Conservation (phyloP, 2,113 vertebrate genomes). For the Macrotus californicus region DNA sequence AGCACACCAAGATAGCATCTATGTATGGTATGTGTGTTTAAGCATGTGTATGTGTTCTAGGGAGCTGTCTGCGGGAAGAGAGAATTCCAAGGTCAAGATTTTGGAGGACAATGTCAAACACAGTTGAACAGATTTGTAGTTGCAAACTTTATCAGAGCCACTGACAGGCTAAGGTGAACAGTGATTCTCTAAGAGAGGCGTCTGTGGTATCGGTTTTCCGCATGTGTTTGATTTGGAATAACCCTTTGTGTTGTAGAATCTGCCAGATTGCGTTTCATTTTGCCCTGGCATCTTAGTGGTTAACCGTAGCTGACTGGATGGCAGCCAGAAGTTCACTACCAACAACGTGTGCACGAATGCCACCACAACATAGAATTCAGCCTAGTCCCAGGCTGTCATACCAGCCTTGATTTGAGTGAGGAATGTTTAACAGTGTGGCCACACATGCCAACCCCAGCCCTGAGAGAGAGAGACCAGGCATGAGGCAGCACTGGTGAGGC, state of each 20-base stretch:
- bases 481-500: neutral
- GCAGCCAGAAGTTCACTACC: constrained; percentile 20
- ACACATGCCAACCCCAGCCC: neutral
- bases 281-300: neutral
- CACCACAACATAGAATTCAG: neutral
- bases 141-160: neutral
- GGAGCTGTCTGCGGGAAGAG: neutral
- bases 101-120: neutral
- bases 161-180: neutral
- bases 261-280: neutral
- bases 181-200: neutral
- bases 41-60: neutral
- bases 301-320: constrained; percentile 61
- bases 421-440: neutral
- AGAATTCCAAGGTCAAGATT: neutral
- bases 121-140: neutral
- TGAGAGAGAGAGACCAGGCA: neutral
- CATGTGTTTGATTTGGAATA: neutral
- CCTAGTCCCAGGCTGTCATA: neutral
- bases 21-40: neutral
- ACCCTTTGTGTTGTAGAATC: neutral
- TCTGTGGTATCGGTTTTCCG: neutral
- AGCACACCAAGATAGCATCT: neutral
- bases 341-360: constrained; percentile 25
- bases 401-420: neutral